phyloP scores from a whole-genome alignment of 2,113 vertebrate genomes.

The Chitala chitala region DNA sequence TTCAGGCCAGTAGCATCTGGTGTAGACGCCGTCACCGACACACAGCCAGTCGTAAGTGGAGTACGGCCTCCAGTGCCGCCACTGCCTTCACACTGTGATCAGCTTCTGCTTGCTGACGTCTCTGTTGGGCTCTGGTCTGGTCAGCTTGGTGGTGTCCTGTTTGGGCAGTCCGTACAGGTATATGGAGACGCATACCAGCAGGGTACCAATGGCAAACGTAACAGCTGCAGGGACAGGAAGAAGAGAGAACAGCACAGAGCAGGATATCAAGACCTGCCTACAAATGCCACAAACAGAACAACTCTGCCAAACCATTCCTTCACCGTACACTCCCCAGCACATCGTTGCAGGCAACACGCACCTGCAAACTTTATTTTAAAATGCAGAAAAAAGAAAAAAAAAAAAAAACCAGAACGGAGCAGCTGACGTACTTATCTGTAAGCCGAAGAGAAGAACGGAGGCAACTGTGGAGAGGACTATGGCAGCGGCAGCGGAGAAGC shows the following conservation, averaged over 20 bases:
- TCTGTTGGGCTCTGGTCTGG: conserved; percentile 39
- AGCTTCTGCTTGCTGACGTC: conserved; percentile 69
- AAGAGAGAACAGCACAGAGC: too few relatives aligned
- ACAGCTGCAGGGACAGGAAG: conserved; percentile 61
- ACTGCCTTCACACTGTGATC: conserved; percentile 59
- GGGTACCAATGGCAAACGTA: conserved; percentile 72
- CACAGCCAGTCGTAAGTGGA: background rate
- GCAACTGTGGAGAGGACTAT: conserved; percentile 94
- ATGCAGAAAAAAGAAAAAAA: background rate
- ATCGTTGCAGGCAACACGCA: too few relatives aligned
- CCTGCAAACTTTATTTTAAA: background rate
- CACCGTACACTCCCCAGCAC: too few relatives aligned
- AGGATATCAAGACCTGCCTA: background rate
- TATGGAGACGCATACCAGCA: conserved; percentile 91
- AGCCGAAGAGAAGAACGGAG: conserved; percentile 84
- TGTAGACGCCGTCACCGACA: too few relatives aligned
- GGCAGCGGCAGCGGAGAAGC: conserved; percentile 90
- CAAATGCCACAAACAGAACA: background rate
- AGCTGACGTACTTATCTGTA: conserved; percentile 84
- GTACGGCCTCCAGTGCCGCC: background rate
- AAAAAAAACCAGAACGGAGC: background rate
- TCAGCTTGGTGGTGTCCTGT: conserved; percentile 76
- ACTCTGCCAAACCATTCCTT: too few relatives aligned
- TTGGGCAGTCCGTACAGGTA: conserved; percentile 91
- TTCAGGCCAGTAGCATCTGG: too few relatives aligned